These are phyloP conservation scores for Momotus momota DNA, from an alignment of 2,797 vertebrate genomes.

Conservation along the genomic window DNA sequence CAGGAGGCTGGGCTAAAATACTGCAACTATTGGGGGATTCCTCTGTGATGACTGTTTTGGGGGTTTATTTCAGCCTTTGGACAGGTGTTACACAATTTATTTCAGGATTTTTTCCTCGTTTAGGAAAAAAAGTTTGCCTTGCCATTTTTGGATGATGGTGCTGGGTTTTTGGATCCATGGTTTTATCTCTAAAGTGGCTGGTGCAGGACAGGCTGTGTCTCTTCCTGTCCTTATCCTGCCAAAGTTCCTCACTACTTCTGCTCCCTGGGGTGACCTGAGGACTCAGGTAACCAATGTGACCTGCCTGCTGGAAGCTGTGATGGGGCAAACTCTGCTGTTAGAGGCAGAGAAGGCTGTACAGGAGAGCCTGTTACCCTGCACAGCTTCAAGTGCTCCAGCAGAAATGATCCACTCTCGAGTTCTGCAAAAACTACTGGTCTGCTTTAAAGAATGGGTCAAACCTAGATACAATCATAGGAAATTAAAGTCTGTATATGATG, in stretches of 20 bases:
- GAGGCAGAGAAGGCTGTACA: neutral
- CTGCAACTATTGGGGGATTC: neutral
- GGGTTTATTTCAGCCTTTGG: neutral
- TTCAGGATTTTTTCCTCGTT: neutral
- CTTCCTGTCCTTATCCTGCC: neutral
- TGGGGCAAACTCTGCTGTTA: neutral
- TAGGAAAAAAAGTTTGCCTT: neutral
- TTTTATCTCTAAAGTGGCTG: neutral
- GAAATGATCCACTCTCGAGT: neutral
- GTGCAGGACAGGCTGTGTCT: neutral
- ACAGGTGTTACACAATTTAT: neutral
- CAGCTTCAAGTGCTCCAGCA: neutral
- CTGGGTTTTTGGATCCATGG: neutral
- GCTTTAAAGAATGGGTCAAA: neutral
- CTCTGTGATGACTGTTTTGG: neutral
- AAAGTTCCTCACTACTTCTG: neutral
- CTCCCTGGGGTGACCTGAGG: neutral
- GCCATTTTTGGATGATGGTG: neutral
- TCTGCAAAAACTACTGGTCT: neutral
- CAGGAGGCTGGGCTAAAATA: constrained; percentile 24
- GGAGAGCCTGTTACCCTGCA: neutral
- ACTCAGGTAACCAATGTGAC: neutral
- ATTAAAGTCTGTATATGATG: constrained; percentile 1
- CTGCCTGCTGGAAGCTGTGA: neutral
- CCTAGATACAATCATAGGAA: neutral